phyloP scores from a whole-genome alignment of 2,888 invertebrate genomes.

The Synergus gifuensis region DNA sequence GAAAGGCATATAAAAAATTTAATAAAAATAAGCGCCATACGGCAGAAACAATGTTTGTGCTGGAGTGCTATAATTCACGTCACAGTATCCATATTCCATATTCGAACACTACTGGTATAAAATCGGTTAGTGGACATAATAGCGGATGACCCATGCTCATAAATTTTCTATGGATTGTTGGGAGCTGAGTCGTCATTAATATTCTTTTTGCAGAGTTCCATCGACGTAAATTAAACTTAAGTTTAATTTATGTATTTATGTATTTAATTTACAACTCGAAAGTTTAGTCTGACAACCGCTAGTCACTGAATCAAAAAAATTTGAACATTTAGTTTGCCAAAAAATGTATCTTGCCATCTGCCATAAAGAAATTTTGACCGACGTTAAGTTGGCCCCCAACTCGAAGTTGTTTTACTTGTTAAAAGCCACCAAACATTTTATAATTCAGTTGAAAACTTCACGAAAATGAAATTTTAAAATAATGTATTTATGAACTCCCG shows the following conservation, averaged over 20 bases:
- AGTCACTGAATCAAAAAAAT: not conserved
- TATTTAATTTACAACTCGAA: not conserved
- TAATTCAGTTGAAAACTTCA: no score
- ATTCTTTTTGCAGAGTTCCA: constrained; percentile 57
- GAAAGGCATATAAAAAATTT: not conserved
- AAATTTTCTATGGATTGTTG: constrained; percentile 64
- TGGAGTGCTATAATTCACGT: constrained; percentile 59
- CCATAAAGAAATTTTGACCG: no score
- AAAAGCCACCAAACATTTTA: no score
- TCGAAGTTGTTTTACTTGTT: no score
- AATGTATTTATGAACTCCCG: no score
- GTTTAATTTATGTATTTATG: no score
- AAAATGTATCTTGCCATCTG: no score
- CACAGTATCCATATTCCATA: constrained; percentile 63
- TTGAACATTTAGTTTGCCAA: not conserved
- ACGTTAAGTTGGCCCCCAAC: no score
- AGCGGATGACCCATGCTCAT: constrained; percentile 65
- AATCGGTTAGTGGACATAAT: constrained; percentile 69
- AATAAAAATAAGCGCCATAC: constrained; percentile 47
- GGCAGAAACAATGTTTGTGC: constrained; percentile 46
- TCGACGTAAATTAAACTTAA: not conserved
- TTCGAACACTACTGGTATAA: constrained; percentile 54
- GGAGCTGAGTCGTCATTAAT: constrained; percentile 62
- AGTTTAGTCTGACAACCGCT: not conserved
- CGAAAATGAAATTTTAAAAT: no score